Percentiles rank a stretch among this genome's conserved stretches.
Conservation (phyloP, 2,888 invertebrate genomes). For the Sarcophaga variegata region DNA sequence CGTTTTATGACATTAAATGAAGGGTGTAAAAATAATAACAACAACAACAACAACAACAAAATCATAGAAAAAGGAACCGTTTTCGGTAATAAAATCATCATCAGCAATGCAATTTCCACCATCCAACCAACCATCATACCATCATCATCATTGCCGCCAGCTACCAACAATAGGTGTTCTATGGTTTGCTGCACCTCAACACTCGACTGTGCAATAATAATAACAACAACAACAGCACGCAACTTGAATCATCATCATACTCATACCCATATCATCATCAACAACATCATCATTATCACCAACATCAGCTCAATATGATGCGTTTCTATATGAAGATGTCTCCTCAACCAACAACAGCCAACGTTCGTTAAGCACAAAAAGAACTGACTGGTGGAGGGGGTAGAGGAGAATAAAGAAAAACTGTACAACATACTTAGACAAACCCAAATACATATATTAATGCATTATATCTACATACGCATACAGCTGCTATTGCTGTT, state of each 20-base stretch:
- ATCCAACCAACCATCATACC: slow-evolving; percentile 7
- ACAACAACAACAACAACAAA: neutral
- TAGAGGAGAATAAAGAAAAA: neutral
- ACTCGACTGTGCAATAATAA: no score
- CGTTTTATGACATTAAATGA: slow-evolving; percentile 53
- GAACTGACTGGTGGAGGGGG: slow-evolving; percentile 12
- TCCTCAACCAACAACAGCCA: neutral
- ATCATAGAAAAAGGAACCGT: slow-evolving; percentile 18
- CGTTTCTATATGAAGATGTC: slow-evolving; percentile 43
- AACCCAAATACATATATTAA: slow-evolving; percentile 9
- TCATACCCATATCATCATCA: neutral
- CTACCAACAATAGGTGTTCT: neutral
- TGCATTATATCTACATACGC: neutral
- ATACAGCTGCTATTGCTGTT: neutral
- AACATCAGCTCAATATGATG: slow-evolving; percentile 27
- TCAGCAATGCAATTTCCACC: neutral
- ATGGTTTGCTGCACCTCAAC: neutral
- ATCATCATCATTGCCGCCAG: neutral
- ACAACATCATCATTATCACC: neutral
- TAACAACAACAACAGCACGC: no score
- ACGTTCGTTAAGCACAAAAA: slow-evolving; percentile 22
- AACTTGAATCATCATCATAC: neutral
- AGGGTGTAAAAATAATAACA: slow-evolving; percentile 39
- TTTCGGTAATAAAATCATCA: slow-evolving; percentile 61
- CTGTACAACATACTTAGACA: neutral